Conservation (phyloP, 2,113 vertebrate genomes). For the Myrmecophaga tridactyla region DNA sequence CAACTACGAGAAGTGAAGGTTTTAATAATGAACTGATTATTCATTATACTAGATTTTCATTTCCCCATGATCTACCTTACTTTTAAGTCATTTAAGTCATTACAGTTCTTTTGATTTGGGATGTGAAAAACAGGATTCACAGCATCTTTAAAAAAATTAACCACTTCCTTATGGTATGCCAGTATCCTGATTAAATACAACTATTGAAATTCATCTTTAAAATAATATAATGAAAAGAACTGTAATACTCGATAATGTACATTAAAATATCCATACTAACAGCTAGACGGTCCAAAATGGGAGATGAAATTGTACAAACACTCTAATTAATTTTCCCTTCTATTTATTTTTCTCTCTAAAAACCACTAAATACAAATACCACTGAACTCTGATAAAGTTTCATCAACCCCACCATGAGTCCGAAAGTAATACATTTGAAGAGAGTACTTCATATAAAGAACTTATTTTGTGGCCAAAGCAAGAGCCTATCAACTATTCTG, state of each 20-base stretch:
- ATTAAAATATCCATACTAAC: constrained; percentile 9
- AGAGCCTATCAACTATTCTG: neutral
- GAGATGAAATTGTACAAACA: neutral
- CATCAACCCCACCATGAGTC: neutral
- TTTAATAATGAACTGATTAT: neutral
- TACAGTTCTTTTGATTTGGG: constrained; percentile 32
- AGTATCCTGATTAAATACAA: neutral
- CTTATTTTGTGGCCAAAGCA: neutral
- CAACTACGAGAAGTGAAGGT: neutral
- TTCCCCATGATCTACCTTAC: neutral
- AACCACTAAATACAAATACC: neutral
- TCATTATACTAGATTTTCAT: neutral
- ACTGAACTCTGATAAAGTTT: constrained; percentile 13
- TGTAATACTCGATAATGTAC: neutral
- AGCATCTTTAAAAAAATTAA: neutral
- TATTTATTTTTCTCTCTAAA: neutral
- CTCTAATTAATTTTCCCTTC: neutral
- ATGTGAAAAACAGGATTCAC: neutral
- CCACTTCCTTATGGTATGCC: neutral
- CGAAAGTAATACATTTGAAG: neutral
- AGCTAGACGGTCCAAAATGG: neutral
- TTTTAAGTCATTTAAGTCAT: neutral
- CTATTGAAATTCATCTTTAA: constrained; percentile 11
- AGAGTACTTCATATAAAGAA: neutral
- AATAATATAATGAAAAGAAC: neutral